phyloP scores from a whole-genome alignment of 2,113 vertebrate species.

The Brienomyrus longianalis region DNA sequence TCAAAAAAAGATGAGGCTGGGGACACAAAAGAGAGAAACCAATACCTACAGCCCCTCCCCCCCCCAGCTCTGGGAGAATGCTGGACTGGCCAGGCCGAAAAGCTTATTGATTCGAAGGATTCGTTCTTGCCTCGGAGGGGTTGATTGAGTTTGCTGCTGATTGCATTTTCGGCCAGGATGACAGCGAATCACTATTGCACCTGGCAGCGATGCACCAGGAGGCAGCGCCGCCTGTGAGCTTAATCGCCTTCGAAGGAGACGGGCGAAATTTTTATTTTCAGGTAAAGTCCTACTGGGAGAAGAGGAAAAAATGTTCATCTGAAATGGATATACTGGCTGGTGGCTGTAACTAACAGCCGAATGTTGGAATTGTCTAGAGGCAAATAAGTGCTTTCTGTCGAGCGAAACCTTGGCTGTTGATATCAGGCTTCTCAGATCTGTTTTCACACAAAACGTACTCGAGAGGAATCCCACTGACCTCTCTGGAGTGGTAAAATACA shows the following conservation, averaged over 20 bases:
- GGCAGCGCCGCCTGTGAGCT: not conserved
- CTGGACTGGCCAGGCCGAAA: conserved; percentile 16
- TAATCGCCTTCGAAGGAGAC: not conserved
- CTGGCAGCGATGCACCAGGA: not conserved
- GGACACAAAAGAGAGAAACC: not conserved
- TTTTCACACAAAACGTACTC: not conserved
- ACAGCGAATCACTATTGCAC: conserved; percentile 9
- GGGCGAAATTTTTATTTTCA: not conserved
- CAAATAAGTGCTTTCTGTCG: not conserved
- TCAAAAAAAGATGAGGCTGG: not conserved
- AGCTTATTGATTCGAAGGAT: conserved; percentile 41
- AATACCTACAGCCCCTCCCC: not conserved
- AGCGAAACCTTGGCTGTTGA: not conserved
- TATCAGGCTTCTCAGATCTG: not conserved
- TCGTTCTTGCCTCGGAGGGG: conserved; percentile 39
- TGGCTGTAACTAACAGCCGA: not conserved
- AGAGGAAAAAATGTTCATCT: not conserved
- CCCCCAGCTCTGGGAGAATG: conserved; percentile 1
- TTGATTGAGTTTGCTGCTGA: conserved; percentile 49
- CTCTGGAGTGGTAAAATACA: not conserved
- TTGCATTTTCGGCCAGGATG: conserved; percentile 37
- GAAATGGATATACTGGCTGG: not conserved
- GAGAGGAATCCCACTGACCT: not conserved
- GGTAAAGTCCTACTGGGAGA: conserved; percentile 3
- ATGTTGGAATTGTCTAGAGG: not conserved